A percentile compares a stretch with the other conserved stretches of the same genome.
Conservation (phyloP, 2,113 vertebrate genomes). For the Brachionichthys hirsutus region DNA sequence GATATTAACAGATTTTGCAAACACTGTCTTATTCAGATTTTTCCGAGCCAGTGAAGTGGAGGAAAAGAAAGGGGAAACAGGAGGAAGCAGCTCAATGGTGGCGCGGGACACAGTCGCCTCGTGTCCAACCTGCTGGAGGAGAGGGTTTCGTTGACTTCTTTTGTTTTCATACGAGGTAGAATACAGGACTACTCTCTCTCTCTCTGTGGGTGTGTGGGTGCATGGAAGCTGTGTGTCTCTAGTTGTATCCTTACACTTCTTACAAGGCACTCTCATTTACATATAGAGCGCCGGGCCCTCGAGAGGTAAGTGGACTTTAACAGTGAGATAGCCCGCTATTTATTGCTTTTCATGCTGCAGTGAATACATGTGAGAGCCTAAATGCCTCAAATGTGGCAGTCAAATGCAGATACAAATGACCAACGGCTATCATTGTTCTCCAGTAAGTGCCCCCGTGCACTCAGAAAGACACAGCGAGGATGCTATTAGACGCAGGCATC, state of each 20-base stretch:
- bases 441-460: slow-evolving; percentile 42
- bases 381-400: slow-evolving; percentile 67
- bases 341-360: slow-evolving; percentile 75
- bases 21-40: slow-evolving; percentile 36
- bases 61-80: slow-evolving; percentile 21
- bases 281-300: slow-evolving; percentile 73
- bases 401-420: slow-evolving; percentile 74
- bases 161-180: slow-evolving; percentile 57
- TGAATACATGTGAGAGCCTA: slow-evolving; percentile 68
- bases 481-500: slow-evolving; percentile 35
- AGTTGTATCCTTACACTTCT: slow-evolving; percentile 26
- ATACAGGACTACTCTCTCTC: slow-evolving; percentile 29
- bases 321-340: slow-evolving; percentile 70
- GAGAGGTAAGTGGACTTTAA: slow-evolving; percentile 76
- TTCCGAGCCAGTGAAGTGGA: slow-evolving; percentile 27
- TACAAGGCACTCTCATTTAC: slow-evolving; percentile 71
- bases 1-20: slow-evolving; percentile 43
- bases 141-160: slow-evolving; percentile 58
- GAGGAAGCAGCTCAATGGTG: slow-evolving; percentile 13
- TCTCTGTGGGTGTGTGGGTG: slow-evolving; percentile 5
- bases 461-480: slow-evolving; percentile 18
- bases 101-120: slow-evolving; percentile 53
- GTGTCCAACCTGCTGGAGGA: slow-evolving; percentile 29
- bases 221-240: slow-evolving; percentile 2
- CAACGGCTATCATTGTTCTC: slow-evolving; percentile 53